Evolutionary conservation across 2,113 vertebrate genomes (phyloP), one percentile per base, ranked within the genome.

Genomic region (Chroicocephalus ridibundus): DNA sequence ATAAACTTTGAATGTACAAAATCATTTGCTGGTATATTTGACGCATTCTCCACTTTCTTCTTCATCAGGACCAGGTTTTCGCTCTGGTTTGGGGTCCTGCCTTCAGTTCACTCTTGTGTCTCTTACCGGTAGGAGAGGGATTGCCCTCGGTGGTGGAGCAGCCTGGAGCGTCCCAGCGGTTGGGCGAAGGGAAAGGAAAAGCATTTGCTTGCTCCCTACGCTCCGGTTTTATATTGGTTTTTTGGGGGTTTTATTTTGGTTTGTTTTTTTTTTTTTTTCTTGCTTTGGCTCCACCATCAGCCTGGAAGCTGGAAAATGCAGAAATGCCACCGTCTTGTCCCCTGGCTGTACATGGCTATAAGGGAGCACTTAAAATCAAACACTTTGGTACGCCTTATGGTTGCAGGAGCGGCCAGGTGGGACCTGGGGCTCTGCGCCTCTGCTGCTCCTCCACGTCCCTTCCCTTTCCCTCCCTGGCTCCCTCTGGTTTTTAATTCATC

Each of bases 1-100:
- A 90, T 88, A 95, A 95, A 81, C 40, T 57, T 38, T 93, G 88
- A 95, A 95, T 90, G 94, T 94, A 88, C 34, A 25, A 78, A 75
- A 52, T 13, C 2, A 47, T 38, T 82, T 88, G 57, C 80, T 82
- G 64, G 20, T 93, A 1, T 11, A n/a, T 82, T 60, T 74, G 69
- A 61, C 0, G 9, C 64, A 8, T 69, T 84, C 70, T 95, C n/a
- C 15, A 2, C 47, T 60, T 75, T 9, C 31, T 82, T 68, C 79
- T 42, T 86, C 25, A 9, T 72, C 15, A 3, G 8, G 7, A 16
- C 7, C 0, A 2, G 76, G 69, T n/a, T 55, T 34, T 32, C 9
- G 47, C 29, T 31, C 40, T 60, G 82, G 22, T 54, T 70, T 60
- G 79, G 65, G 69, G 24, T 38, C 69, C 49, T 71, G 7, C n/a